Evolutionary conservation across 2,888 invertebrate species (phyloP), one percentile per base, ranked within the genome.

Genomic region (Theretra japonica): DNA sequence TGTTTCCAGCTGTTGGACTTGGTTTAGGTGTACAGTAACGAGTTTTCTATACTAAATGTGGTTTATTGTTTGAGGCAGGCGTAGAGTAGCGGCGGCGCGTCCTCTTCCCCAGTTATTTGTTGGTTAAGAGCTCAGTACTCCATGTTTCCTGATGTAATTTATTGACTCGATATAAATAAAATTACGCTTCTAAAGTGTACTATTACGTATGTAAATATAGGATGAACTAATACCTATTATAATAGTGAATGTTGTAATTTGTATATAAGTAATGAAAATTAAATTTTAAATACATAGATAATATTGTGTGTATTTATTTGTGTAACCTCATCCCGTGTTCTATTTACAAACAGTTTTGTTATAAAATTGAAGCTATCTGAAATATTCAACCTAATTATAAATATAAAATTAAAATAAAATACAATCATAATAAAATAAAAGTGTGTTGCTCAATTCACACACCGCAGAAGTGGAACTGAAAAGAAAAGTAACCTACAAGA

Each of bases 201-300:
- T 91, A 89, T 88, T 89, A 92, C 90, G 87, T 90, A 87, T 94
- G 94, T 94, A 94, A 93, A 94, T 94, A 94, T 94, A 94, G 93
- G 87, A 91, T 86, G 87, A 90, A 93, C 93, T 93, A 91, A 92
- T 92, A 91, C 88, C 89, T 92, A 93, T 87, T 92, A 92, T 92
- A 91, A 93, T 94, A 94, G 93, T 94, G 86, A 94, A 94, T 94
- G 94, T 94, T 94, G 94, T 94, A 93, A 94, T 94, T 93, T 94
- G 94, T 94, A 94, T 94, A 94, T 94, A 94, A 93, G 94, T 94
- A 94, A 93, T 88, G 91, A 93, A 93, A 93, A 94, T 93, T 94
- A 94, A 94, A 94, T 94, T 94, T 94, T 93, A 94, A 93, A 94
- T 94, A 94, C 93, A 94, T 94, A 94, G 93, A 94, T 93, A 93